Evolutionary conservation across 1,140 invertebrate species (phyloP).

Genomic region (Aporrectodea caliginosa): DNA sequence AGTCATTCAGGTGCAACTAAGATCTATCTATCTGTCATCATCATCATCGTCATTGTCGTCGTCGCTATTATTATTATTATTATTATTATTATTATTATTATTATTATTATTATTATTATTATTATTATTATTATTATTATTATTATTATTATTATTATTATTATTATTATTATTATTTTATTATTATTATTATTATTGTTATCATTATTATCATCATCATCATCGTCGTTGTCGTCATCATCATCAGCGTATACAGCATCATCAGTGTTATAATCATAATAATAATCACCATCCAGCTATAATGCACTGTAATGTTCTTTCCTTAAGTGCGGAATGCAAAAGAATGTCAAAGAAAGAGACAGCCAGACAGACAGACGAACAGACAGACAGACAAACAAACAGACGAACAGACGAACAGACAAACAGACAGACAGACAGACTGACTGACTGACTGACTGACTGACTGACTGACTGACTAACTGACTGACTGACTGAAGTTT

Average conservation of each 20-base stretch:
- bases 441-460: background rate
- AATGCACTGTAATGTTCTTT: no score
- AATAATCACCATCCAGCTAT: no score
- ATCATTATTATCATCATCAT: no score
- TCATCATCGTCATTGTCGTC: background rate
- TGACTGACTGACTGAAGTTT: background rate
- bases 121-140: slow-evolving; percentile 8
- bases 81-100: background rate
- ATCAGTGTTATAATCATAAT: no score
- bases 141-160: background rate
- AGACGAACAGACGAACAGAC: background rate
- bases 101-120: background rate
- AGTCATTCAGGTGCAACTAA: slow-evolving; percentile 96
- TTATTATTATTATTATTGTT: no score
- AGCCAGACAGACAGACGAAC: no score
- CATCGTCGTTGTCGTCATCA: no score
- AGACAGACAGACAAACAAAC: background rate
- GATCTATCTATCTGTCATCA: no score
- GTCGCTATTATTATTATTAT: background rate
- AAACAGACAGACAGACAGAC: background rate
- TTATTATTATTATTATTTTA: background rate
- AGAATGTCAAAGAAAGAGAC: no score
- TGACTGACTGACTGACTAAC: background rate
- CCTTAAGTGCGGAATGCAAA: no score
- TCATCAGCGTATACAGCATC: no score